phyloP scores from a whole-genome alignment of 2,888 invertebrate species.

The Morpho achilles region DNA sequence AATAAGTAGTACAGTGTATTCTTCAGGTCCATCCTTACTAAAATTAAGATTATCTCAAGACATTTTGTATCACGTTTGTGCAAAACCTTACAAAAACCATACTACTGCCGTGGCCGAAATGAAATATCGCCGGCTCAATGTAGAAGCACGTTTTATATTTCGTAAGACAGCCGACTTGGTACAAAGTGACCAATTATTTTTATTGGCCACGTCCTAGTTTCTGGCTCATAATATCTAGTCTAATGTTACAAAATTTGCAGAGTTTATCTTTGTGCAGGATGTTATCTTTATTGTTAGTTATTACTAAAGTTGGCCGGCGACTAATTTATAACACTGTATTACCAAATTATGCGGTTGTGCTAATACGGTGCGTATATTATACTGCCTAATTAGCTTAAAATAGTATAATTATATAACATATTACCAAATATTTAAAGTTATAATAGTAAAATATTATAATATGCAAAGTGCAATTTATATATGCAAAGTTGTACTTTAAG shows the following conservation, averaged over 20 bases:
- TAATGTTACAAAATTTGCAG: conserved; percentile 17
- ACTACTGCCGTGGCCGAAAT: conserved; percentile 26
- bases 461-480: too few relatives aligned
- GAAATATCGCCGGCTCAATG: conserved; percentile 32
- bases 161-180: conserved; percentile 29
- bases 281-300: conserved; percentile 23
- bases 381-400: too few relatives aligned
- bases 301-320: conserved; percentile 16
- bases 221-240: conserved; percentile 15
- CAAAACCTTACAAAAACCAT: neutral
- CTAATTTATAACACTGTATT: conserved; percentile 6
- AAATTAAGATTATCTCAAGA: too few relatives aligned
- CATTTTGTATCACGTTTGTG: neutral
- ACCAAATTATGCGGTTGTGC: conserved; percentile 1
- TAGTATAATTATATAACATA: too few relatives aligned
- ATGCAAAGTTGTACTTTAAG: too few relatives aligned
- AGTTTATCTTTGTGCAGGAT: conserved; percentile 13
- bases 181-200: conserved; percentile 39
- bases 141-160: conserved; percentile 29
- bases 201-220: conserved; percentile 29
- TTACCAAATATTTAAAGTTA: neutral
- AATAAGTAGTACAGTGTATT: too few relatives aligned
- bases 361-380: neutral
- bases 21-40: too few relatives aligned
- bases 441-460: too few relatives aligned